Evolutionary conservation across 2,113 vertebrate species (phyloP), one percentile per base, ranked within the genome.

Genomic region (Sterna hirundo): DNA sequence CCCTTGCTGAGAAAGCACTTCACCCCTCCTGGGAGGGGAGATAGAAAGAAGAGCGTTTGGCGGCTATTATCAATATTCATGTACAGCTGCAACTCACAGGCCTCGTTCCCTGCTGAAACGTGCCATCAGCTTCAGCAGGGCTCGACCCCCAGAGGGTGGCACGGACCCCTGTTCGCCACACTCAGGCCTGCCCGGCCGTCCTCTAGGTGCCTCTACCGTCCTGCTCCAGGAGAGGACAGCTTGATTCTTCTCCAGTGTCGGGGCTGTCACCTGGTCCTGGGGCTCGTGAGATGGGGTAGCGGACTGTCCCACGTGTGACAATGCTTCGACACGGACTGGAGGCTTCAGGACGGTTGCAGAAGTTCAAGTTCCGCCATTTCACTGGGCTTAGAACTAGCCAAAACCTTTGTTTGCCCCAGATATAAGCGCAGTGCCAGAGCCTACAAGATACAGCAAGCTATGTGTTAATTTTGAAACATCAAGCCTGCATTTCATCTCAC

Each of bases 1-100:
- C 91, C 84, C 84, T 87, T 95, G 96, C 96, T 97, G 94, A 95
- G 96, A 90, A 94, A 95, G 86, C 97, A 95, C 86, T 95, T 95
- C 42, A 46, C 54, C 82, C 62, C 89, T 94, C 89, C 66, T 90
- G 89, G 89, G 92, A 96, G 76, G 68, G 44, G 84, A 96, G 86
- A 29, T 38, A 26, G 94, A 89, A 91, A 79, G 86, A 69, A 83
- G 74, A 83, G 74, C 0, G 20, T 93, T 95, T 74, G 85, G 70
- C 5, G 0, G 77, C 74, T 91, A 13, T 61, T 95, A 97, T 95
- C 95, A 91, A 95, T 97, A 97, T 97, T 97, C 91, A 97, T 93
- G 84, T 58, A 62, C 95, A 94, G 78, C 84, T 95, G 94, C 89
- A 90, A 51, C 69, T 58, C 58, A 9, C 89, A 74, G 89, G 29